Evolutionary conservation across 1,140 invertebrate species (phyloP).

Genomic region (Drosophila parabipectinata): DNA sequence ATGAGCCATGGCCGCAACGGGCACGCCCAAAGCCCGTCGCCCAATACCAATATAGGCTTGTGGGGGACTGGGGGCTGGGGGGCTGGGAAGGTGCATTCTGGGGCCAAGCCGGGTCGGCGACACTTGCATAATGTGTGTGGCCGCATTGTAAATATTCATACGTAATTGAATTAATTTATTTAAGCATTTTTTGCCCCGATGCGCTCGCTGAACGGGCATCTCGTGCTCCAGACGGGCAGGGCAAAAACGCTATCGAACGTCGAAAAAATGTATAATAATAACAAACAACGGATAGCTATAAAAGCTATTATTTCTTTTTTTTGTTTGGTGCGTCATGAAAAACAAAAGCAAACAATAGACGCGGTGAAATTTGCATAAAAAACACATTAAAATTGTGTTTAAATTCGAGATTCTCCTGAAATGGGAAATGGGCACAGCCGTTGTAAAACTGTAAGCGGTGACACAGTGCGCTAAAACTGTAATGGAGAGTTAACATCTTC

Average conservation of each 20-base stretch:
- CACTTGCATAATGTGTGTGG: slow-evolving; percentile 75
- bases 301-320: slow-evolving; percentile 3
- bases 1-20: slow-evolving; percentile 63
- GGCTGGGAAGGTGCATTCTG: slow-evolving; percentile 5
- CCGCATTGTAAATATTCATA: slow-evolving; percentile 73
- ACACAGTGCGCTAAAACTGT: slow-evolving; percentile 4
- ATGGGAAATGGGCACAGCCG: neutral
- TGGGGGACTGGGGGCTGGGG: neutral
- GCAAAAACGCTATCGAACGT: slow-evolving; percentile 26
- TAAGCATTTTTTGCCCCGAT: slow-evolving; percentile 47
- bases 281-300: slow-evolving; percentile 29
- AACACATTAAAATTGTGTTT: slow-evolving; percentile 58
- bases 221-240: slow-evolving; percentile 23
- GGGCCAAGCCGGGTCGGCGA: slow-evolving; percentile 28
- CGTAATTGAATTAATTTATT: slow-evolving; percentile 80
- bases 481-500: neutral
- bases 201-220: slow-evolving; percentile 38
- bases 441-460: slow-evolving; percentile 31
- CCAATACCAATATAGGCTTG: neutral
- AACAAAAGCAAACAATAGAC: slow-evolving; percentile 50
- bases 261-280: slow-evolving; percentile 18
- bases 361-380: slow-evolving; percentile 65
- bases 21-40: slow-evolving; percentile 10
- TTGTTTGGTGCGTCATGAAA: slow-evolving; percentile 42
- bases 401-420: slow-evolving; percentile 26